Percentiles rank a stretch among this genome's conserved stretches.
These are phyloP conservation scores for Zaprionus nigranus DNA, from an alignment of 1,140 invertebrate genomes.

Conservation along the genomic window DNA sequence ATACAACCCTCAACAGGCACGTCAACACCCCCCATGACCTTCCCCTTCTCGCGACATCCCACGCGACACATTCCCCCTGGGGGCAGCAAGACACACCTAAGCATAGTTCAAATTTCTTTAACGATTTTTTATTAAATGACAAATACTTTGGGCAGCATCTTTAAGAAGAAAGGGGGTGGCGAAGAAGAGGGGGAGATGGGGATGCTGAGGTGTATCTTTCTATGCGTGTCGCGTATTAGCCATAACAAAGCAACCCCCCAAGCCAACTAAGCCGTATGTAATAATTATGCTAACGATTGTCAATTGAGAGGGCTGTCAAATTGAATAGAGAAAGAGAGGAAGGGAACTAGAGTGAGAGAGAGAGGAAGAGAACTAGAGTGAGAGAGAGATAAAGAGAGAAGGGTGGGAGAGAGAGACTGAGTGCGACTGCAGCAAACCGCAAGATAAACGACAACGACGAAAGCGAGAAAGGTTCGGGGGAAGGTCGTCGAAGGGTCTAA, in stretches of 20 bases:
- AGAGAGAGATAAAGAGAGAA: too few relatives aligned
- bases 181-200: not conserved
- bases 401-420: too few relatives aligned
- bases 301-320: slow-evolving; percentile 70
- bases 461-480: slow-evolving; percentile 4
- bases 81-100: slow-evolving; percentile 1
- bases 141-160: slow-evolving; percentile 31
- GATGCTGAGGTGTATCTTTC: not conserved
- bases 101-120: slow-evolving; percentile 47
- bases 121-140: slow-evolving; percentile 50
- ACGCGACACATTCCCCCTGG: slow-evolving; percentile 18
- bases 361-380: too few relatives aligned
- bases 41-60: not conserved
- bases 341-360: not conserved
- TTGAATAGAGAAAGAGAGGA: slow-evolving; percentile 43
- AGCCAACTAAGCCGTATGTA: slow-evolving; percentile 69
- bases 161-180: not conserved
- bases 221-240: slow-evolving; percentile 25
- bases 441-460: slow-evolving; percentile 48
- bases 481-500: not conserved
- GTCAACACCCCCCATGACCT: not conserved
- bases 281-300: slow-evolving; percentile 84
- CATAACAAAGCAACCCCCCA: slow-evolving; percentile 35
- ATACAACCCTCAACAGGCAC: not conserved
- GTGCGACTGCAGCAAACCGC: slow-evolving; percentile 47